Base-by-base conservation (phyloP, 2,797 vertebrate species). In the Acropternis orthonyx region DNA sequence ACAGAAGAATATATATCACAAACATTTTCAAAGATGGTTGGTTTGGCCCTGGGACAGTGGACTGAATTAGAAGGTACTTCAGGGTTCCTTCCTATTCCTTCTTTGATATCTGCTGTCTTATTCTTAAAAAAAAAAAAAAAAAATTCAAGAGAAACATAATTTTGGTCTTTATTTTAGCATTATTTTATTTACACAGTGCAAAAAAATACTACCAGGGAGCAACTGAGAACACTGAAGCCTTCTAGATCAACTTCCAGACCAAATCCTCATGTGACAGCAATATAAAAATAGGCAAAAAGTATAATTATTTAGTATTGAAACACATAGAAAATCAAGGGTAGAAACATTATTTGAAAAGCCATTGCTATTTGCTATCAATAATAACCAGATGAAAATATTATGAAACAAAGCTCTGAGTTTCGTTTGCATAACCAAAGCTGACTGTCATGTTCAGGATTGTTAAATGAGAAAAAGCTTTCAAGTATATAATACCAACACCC, bases 391-490 rank as follows among this genome's bases (percentile, higher is more conserved):
- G 8, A 63, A 88, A 86, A 59, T 75, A 65, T 63, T 67, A 77
- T 73, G 46, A 89, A 92, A 83, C 22, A 88, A 80, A 80, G 8
- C 26, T 61, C 39, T 49, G 51, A 44, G 51, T 75, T 92, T 89
- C 88, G 43, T 77, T 93, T 91, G 43, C 51, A 56, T 76, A 94
- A 72, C n/a, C 30, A 75, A 93, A 92, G 7, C 46, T 84, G 43
- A 4, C 30, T 95, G 74, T 77, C 71, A 73, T 65, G 20, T 74
- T 82, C 41, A 49, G 28, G 30, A 58, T 66, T 78, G 68, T 78
- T 84, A 93, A 89, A 85, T 41, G 41, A 89, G 51, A 41, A 44
- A 93, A 93, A 80, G 1, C 58, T 92, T 94, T 89, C 46, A 85
- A 81, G 75, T 83, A 16, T 23, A 14, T 81, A 75, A 52, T 86